phyloP scores from a whole-genome alignment of 2,113 vertebrate genomes.

The Tyrannus savana region DNA sequence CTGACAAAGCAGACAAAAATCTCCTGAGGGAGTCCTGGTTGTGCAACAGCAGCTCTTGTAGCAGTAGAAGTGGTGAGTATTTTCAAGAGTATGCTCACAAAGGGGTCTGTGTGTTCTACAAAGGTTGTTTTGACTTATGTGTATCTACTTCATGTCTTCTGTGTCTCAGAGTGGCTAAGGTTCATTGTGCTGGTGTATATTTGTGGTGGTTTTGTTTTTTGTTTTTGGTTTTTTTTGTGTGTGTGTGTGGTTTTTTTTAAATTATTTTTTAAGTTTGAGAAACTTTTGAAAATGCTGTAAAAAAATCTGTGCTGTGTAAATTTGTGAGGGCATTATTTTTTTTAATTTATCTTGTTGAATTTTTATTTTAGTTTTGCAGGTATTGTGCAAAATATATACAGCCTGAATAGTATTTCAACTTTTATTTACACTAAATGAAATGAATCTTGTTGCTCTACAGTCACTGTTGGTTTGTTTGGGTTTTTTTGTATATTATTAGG shows the following conservation, averaged over 20 bases:
- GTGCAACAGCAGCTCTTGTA: fast-evolving
- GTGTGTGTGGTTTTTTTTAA: no score
- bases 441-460: neutral
- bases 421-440: neutral
- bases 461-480: neutral
- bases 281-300: neutral
- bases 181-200: neutral
- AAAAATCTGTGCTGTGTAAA: fast-evolving
- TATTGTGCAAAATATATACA: neutral
- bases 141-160: fast-evolving
- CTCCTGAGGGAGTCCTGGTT: fast-evolving
- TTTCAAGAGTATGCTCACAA: fast-evolving
- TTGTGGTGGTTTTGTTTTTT: neutral
- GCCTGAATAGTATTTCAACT: neutral
- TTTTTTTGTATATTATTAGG: neutral
- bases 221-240: no score
- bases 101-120: no score
- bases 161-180: neutral
- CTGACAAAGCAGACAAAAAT: neutral
- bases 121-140: fast-evolving
- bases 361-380: neutral
- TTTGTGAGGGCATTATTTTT: neutral
- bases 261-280: neutral
- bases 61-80: fast-evolving
- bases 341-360: neutral